phyloP scores from a whole-genome alignment of 2,797 vertebrate genomes.

The Sebastes minor region DNA sequence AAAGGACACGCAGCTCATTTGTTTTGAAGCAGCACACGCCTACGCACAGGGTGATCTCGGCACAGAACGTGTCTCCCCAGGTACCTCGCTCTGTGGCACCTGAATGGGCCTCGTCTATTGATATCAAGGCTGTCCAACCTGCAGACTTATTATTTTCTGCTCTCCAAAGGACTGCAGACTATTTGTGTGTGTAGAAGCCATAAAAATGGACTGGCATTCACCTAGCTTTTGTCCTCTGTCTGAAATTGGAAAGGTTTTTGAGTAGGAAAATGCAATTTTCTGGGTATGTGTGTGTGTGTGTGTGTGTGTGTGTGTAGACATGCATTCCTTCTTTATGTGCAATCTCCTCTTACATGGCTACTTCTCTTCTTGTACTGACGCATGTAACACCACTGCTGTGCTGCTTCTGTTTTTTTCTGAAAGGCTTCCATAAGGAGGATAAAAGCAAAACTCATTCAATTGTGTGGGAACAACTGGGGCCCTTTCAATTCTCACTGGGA shows the following conservation, averaged over 20 bases:
- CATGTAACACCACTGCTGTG: slow-evolving; percentile 24
- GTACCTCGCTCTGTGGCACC: slow-evolving; percentile 14
- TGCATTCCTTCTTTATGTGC: not conserved
- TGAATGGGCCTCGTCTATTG: slow-evolving; percentile 20
- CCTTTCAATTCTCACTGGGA: slow-evolving; percentile 63
- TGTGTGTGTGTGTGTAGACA: not conserved
- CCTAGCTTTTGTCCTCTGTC: slow-evolving; percentile 6
- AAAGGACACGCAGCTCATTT: not conserved
- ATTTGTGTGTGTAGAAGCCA: slow-evolving; percentile 1
- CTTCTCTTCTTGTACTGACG: slow-evolving; percentile 21
- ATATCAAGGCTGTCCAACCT: slow-evolving; percentile 25
- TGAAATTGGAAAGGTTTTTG: slow-evolving; percentile 21
- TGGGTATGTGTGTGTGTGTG: not conserved
- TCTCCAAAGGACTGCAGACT: slow-evolving; percentile 10
- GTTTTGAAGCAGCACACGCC: not conserved
- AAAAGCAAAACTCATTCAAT: slow-evolving; percentile 62
- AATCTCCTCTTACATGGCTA: not conserved
- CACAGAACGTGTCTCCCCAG: slow-evolving; percentile 13
- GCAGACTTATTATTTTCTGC: slow-evolving; percentile 41
- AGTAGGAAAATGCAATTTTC: slow-evolving; percentile 4
- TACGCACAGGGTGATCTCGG: slow-evolving; percentile 44
- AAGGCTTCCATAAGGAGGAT: slow-evolving; percentile 43
- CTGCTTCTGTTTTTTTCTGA: not conserved
- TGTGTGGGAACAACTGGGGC: slow-evolving; percentile 49
- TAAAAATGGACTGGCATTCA: slow-evolving; percentile 15